Evolutionary conservation across 2,888 invertebrate genomes (phyloP), one percentile per base, ranked within the genome.

Genomic region (Calameuta filiformis): DNA sequence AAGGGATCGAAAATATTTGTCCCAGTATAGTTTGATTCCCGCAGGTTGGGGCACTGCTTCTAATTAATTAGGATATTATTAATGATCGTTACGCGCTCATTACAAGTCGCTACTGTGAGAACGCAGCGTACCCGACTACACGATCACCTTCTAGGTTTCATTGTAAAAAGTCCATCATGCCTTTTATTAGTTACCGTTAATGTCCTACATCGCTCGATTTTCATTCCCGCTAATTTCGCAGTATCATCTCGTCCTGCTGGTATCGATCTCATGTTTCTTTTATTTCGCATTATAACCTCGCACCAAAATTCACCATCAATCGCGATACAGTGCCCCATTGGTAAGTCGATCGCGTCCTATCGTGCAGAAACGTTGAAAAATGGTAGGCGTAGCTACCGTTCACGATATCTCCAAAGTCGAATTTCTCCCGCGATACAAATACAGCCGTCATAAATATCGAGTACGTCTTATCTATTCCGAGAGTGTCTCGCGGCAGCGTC

Each of bases 11-110:
- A 56, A 56, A 56, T 56, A 56, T 23, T 56, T 56, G 56, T 56
- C 56, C 56, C 56, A 56, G 23, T 56, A 31, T 71, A 71, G n/a
- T 71, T 71, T 33, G 34, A 31, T 71, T 34, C 71, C 71, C 71
- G 71, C 71, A 12, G 12, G 31, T 34, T 15, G 12, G 71, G 33
- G 23, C 23, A 56, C 2, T 71, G 71, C 71, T 34, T 11, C 31
- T 71, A 71, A 71, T 71, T 71, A 71, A 71, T 71, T 71, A 71
- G 33, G 33, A 34, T 71, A 84, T 86, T 86, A 85, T 85, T 86
- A 83, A 85, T 86, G 86, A 86, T 82, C 81, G 79, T 82, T 84
- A 80, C 79, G 79, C 82, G 82, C 86, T 85, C 85, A 85, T 86
- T 85, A 84, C 80, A 79, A 78, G 77, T 79, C 71, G 30, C 79